phyloP scores from a whole-genome alignment of 2,113 vertebrate genomes.

The Nothobranchius furzeri region DNA sequence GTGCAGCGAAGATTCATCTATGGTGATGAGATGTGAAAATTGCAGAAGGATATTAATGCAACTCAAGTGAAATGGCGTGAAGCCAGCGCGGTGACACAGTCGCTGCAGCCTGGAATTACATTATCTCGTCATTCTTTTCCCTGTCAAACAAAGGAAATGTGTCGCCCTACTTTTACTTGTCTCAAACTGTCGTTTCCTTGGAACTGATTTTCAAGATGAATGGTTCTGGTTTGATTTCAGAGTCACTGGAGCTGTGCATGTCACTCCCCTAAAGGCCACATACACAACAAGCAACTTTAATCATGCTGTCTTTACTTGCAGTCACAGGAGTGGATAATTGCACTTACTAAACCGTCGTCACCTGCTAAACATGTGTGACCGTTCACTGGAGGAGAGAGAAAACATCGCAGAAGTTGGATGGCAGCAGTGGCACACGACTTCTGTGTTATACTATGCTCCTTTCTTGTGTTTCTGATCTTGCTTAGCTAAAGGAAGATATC shows the following conservation, averaged over 20 bases:
- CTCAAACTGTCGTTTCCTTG: conserved; percentile 29
- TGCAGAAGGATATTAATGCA: conserved; percentile 46
- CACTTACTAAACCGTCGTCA: conserved; percentile 20
- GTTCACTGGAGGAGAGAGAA: background rate
- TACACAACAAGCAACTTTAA: conserved; percentile 6
- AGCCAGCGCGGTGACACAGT: conserved; percentile 26
- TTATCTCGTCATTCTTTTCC: conserved; percentile 31
- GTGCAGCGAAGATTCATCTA: conserved; percentile 31
- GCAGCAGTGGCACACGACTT: background rate
- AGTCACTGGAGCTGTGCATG: conserved; percentile 14
- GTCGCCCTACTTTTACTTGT: conserved; percentile 25
- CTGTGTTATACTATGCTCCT: background rate
- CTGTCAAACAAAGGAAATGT: conserved; percentile 39
- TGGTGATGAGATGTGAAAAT: conserved; percentile 56
- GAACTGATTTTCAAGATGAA: conserved; percentile 27
- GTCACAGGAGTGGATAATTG: background rate
- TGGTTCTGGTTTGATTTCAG: conserved; percentile 22
- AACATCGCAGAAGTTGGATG: conserved; percentile 6
- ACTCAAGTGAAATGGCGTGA: conserved; percentile 27
- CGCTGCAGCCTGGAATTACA: conserved; percentile 23
- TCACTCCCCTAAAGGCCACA: conserved; percentile 1
- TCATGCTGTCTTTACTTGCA: conserved; percentile 4
- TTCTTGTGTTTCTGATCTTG: conserved; percentile 5
- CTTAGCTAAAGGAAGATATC: conserved; percentile 11
- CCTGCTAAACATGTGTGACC: conserved; percentile 16